Conservation (phyloP, 1,140 invertebrate species). For the Zaprionus taronus region DNA sequence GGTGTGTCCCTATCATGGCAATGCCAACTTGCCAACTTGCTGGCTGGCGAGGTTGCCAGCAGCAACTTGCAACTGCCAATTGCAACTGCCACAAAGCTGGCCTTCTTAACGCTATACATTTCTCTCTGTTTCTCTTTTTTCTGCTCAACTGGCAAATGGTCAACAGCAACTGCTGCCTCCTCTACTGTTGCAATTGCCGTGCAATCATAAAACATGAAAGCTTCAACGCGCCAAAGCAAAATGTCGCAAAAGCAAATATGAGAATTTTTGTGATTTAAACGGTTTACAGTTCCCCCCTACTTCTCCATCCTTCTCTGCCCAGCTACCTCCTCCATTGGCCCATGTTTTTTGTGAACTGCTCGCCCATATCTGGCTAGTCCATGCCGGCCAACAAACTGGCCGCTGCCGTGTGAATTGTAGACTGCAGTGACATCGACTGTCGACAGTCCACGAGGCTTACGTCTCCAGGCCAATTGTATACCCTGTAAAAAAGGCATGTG, state of each 20-base stretch:
- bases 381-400: constrained; percentile 21
- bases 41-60: neutral
- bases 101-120: neutral
- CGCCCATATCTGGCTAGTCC: constrained; percentile 15
- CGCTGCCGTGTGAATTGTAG: constrained; percentile 63
- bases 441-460: constrained; percentile 31
- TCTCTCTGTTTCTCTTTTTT: neutral
- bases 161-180: neutral
- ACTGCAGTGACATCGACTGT: constrained; percentile 72
- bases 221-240: constrained; percentile 54
- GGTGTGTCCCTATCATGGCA: constrained; percentile 57
- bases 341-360: neutral
- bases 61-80: constrained; percentile 16
- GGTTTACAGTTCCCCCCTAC: constrained; percentile 37
- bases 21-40: constrained; percentile 29
- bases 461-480: constrained; percentile 28
- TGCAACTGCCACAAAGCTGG: constrained; percentile 11
- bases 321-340: neutral
- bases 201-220: constrained; percentile 59
- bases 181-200: constrained; percentile 38
- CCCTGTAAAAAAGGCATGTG: neutral
- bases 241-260: constrained; percentile 69
- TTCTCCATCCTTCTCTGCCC: neutral
- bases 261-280: constrained; percentile 71
- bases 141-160: constrained; percentile 15